A percentile compares a stretch with the other conserved stretches of the same genome.
These are phyloP conservation scores for Lepidurus apus DNA, from an alignment of 1,140 invertebrate genomes.

Conservation along the genomic window DNA sequence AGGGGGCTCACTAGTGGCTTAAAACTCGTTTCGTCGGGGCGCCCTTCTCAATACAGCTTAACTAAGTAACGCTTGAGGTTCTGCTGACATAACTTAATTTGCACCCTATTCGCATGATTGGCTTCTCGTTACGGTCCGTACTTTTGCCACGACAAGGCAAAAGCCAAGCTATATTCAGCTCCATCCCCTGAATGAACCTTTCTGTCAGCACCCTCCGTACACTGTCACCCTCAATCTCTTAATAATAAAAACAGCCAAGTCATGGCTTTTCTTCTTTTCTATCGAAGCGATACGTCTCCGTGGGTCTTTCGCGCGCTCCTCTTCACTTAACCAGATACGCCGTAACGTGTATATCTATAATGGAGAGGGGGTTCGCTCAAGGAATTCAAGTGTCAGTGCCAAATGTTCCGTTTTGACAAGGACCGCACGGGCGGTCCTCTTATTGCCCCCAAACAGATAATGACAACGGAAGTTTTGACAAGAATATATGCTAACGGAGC, in stretches of 20 bases:
- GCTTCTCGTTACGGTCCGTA: conserved; percentile 1
- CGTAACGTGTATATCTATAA: background rate
- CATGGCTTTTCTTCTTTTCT: conserved; percentile 1
- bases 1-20: background rate
- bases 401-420: background rate
- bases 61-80: background rate
- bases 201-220: background rate
- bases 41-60: background rate
- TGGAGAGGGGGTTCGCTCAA: background rate
- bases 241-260: conserved; percentile 13
- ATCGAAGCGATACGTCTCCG: background rate
- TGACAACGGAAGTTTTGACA: conserved; percentile 19
- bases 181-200: background rate
- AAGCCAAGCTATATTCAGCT: background rate
- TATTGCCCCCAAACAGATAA: conserved; percentile 2
- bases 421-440: background rate
- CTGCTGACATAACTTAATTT: conserved; percentile 19
- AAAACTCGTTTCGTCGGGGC: background rate
- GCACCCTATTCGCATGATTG: conserved; percentile 13
- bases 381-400: conserved; percentile 11
- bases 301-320: background rate
- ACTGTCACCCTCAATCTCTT: conserved; percentile 14
- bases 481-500: conserved; percentile 2
- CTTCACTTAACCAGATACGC: background rate
- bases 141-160: background rate